Conservation (phyloP, 2,797 vertebrate species). For the Arnoldichthys spilopterus region DNA sequence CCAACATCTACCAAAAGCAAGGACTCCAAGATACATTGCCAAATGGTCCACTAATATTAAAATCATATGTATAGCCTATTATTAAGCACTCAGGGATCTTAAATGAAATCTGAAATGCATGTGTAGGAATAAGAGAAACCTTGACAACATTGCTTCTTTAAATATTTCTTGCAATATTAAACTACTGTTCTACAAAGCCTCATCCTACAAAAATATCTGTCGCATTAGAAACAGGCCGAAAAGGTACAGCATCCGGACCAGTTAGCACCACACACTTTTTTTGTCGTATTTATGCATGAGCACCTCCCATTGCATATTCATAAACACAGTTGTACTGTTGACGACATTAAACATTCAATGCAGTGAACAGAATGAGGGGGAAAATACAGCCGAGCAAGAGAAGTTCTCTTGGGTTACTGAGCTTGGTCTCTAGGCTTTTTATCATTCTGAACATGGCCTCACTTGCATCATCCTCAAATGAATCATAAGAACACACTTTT, state of each 20-base stretch:
- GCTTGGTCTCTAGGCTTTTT: constrained; percentile 21
- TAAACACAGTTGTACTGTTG: constrained; percentile 44
- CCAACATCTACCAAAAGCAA: neutral
- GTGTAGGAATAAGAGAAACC: neutral
- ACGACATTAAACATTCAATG: constrained; percentile 43
- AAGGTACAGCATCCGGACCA: constrained; percentile 5
- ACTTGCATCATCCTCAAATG: constrained; percentile 43
- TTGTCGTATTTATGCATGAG: constrained; percentile 17
- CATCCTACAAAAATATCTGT: neutral
- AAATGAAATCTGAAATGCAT: neutral
- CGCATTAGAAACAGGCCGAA: neutral
- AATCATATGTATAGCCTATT: constrained; percentile 10
- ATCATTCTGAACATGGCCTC: constrained; percentile 32
- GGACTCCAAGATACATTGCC: neutral
- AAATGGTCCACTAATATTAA: constrained; percentile 7
- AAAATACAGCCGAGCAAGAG: constrained; percentile 10
- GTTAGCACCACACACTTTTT: constrained; percentile 8
- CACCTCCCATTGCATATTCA: constrained; percentile 29
- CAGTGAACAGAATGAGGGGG: constrained; percentile 19
- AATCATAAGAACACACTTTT: constrained; percentile 21
- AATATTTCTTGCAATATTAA: constrained; percentile 5
- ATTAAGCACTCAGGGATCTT: constrained; percentile 4
- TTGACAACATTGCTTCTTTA: neutral
- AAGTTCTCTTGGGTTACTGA: constrained; percentile 23
- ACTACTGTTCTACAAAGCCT: neutral